Conservation (phyloP, 2,797 vertebrate species). For the Brachymystax lenok region DNA sequence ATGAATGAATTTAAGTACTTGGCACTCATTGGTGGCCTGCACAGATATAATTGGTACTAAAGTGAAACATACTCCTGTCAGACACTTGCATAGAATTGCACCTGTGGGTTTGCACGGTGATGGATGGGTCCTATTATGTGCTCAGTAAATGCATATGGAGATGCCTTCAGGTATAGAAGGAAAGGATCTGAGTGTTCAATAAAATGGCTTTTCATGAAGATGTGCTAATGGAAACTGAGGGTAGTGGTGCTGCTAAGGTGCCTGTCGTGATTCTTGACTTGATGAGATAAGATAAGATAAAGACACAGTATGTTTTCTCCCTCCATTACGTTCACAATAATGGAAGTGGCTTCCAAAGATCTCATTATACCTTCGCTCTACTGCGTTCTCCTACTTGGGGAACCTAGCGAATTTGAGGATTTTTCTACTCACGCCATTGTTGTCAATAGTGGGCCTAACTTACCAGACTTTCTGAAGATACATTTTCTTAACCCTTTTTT, state of each 20-base stretch:
- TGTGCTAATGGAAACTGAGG: conserved; percentile 51
- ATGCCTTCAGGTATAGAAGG: conserved; percentile 44
- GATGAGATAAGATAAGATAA: conserved; percentile 63
- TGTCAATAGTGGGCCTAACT: conserved; percentile 45
- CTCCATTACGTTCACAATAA: neutral
- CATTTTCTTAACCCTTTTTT: conserved; percentile 29
- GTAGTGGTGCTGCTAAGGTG: conserved; percentile 47
- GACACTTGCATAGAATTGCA: conserved; percentile 41
- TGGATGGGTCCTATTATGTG: conserved; percentile 39
- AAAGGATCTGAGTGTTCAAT: conserved; percentile 34
- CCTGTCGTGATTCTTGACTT: conserved; percentile 55
- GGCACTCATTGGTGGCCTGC: conserved; percentile 43
- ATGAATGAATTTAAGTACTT: conserved; percentile 28
- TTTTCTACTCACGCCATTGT: conserved; percentile 51
- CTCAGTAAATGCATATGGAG: conserved; percentile 37
- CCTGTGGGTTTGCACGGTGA: conserved; percentile 48
- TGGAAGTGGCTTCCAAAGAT: conserved; percentile 54
- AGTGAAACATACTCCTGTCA: conserved; percentile 54
- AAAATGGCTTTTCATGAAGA: conserved; percentile 22
- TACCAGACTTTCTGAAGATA: conserved; percentile 23
- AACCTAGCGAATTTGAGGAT: conserved; percentile 58
- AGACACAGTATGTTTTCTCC: conserved; percentile 48
- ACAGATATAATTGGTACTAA: conserved; percentile 59
- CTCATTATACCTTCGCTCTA: conserved; percentile 34
- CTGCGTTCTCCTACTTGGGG: conserved; percentile 54